These are phyloP conservation scores for Alaudala cheleensis DNA, from an alignment of 2,113 vertebrate species.

Conservation along the genomic window DNA sequence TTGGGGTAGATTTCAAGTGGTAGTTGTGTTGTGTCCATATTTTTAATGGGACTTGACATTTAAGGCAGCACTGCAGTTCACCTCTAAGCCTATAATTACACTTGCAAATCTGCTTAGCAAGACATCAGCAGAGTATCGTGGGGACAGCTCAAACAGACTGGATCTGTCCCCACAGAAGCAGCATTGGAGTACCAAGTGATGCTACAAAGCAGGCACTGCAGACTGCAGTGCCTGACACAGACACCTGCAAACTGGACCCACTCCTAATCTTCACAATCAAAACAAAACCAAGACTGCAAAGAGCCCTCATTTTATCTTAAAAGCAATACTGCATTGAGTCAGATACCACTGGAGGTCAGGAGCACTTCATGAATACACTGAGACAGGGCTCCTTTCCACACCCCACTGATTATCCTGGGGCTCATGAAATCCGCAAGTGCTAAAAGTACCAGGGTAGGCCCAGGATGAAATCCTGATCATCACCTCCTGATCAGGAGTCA, in stretches of 20 bases:
- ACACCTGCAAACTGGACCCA: not conserved
- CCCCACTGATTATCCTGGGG: accelerated
- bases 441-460: not conserved
- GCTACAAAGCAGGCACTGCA: not conserved
- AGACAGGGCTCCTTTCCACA: not conserved
- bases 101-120: constrained; percentile 23
- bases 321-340: not conserved
- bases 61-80: constrained; percentile 25
- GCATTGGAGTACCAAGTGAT: not conserved
- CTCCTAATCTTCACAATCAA: not conserved
- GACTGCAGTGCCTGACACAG: not conserved
- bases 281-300: not conserved
- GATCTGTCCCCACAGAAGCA: not conserved
- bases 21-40: not conserved
- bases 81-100: not conserved
- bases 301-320: not conserved
- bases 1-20: not conserved
- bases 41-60: constrained; percentile 11
- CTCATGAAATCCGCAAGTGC: not conserved
- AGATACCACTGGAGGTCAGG: constrained; percentile 53
- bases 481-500: not conserved
- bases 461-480: not conserved
- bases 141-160: not conserved
- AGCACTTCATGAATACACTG: not conserved
- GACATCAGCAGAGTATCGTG: not conserved